Evolutionary conservation across 1,140 invertebrate species (phyloP), one percentile per base, ranked within the genome.

Genomic region (Leucophenga varia): DNA sequence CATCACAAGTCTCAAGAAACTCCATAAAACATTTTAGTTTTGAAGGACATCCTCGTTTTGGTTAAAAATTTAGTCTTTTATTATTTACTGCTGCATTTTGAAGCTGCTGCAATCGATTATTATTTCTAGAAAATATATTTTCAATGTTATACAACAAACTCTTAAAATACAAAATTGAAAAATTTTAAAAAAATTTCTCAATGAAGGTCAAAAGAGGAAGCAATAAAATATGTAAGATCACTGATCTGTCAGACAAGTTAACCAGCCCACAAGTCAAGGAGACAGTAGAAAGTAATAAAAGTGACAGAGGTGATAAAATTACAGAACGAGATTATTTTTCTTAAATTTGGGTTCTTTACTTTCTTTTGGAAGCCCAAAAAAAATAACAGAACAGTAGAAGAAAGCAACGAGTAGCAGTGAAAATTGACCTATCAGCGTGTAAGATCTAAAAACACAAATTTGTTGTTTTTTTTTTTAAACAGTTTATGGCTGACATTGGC

Each of bases 301-400:
- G 28, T 59, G 64, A 64, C 59, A 54, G 36, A 54, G 51, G 63
- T 68, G 59, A 67, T 67, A 67, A 67, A 67, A 67, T 68, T 68
- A 61, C 50, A 54, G 48, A 58, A 67, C 63, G 48, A 63, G 52
- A 59, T 67, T 54, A 67, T 67, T 67, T 45, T 36, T 17, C 22
- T 36, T 28, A 14, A 14, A 17, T 25, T 41, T 17, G 14, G 6
- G 41, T 16, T 36, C n/a, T 20, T 25, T 43, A 7, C 38, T 10
- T 48, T 39, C 28, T 18, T 3, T 25, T 9, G 41, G n/a, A n/a
- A n/a, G n/a, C n/a, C n/a, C n/a, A 14, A 13, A 4, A 20, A 18
- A 35, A 35, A 35, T 35, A n/a, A 35, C 6, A 34, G 3, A 37
- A 37, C 17, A 17, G 17, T 42, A 28, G 41, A n/a, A n/a, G n/a